Base-by-base conservation (phyloP, 2,888 invertebrate genomes). In the Dorcus hopei region DNA sequence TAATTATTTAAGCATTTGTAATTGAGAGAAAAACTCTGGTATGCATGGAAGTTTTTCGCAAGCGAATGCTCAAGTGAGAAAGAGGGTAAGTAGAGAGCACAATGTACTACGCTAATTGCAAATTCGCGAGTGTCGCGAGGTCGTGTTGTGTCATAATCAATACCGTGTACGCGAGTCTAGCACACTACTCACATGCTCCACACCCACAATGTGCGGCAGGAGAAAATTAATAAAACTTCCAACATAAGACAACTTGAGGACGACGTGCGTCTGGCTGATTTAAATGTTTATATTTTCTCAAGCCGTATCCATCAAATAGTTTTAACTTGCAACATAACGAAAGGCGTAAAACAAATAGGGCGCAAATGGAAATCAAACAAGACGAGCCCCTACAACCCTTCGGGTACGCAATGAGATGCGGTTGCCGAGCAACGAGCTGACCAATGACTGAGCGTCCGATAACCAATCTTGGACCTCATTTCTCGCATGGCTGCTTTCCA, bases 381-480 rank as follows among this genome's bases (percentile, higher is more conserved):
- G 71, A 71, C 65, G 58, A 63, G 60, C 52, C 45, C 53, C 61
- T 58, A 58, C 61, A 60, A 61, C 60, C 59, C 61, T 59, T 59
- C 65, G 61, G 47, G 49, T 33, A 23, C 38, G 57, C 42, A 47
- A 57, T 52, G 56, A 61, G 61, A 61, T 61, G 62, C 58, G 40
- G 76, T 76, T 74, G 74, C 75, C 70, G 67, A 70, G 75, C 74
- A 75, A 75, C 72, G 65, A 57, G 66, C 70, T 68, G 69, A 68
- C 76, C 77, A 77, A 77, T 77, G 77, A 75, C 75, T 73, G 74
- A 73, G 69, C 70, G 69, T 69, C 72, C 77, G 75, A 77, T 77
- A 77, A 75, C 77, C 77, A 77, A 78, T 78, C 77, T 77, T 77
- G 77, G 75, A 77, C 74, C 76, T 76, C 76, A 75, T 77, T 77